Evolutionary conservation across 2,888 invertebrate genomes (phyloP), one percentile per base, ranked within the genome.

Genomic region (Cremastinae sp.): DNA sequence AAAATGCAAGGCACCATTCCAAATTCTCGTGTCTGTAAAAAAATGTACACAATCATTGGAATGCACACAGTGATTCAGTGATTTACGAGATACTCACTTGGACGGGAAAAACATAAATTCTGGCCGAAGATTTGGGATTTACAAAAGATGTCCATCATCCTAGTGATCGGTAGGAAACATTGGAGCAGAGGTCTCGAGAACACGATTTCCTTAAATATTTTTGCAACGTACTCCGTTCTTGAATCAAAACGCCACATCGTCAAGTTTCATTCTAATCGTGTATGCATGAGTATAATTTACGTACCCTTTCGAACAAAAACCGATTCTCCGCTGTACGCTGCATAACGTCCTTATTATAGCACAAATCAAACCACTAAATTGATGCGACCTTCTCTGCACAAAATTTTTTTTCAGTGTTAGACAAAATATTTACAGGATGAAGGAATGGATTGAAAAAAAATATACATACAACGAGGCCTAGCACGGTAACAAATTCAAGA

Each of bases 321-420:
- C 83, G 28, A 85, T 74, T 66, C 76, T 84, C 62, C 78, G 81
- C 20, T 88, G 84, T 1, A 86, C 85, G 71, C 84, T 89, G n/a
- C 75, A 76, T 20, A 89, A 68, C 41, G 85, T 77, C 64, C 81
- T 82, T 38, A 80, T 59, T 54, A 89, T 84, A 4, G 89, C 85
- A 72, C 83, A 86, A 64, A 89, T 81, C 14, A 89, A 78, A 9
- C 89, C 90, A 65, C 86, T 85, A 65, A 90, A 90, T 69, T 90
- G 89, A 81, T 89, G 87, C 7, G 88, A 83, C 77, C 89, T 85
- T 79, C 89, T 88, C 88, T 88, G 70, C 28, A 83, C 82, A 51
- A 18, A 75, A 66, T 16, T 28, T 77, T 34, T 47, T 16, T 2
- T 34, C 2, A 51, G 41, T 56, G 22, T n/a, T 47, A 14, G 18